Evolutionary conservation across 2,888 invertebrate species (phyloP), one percentile per base, ranked within the genome.

Genomic region (Monochamus alternatus): DNA sequence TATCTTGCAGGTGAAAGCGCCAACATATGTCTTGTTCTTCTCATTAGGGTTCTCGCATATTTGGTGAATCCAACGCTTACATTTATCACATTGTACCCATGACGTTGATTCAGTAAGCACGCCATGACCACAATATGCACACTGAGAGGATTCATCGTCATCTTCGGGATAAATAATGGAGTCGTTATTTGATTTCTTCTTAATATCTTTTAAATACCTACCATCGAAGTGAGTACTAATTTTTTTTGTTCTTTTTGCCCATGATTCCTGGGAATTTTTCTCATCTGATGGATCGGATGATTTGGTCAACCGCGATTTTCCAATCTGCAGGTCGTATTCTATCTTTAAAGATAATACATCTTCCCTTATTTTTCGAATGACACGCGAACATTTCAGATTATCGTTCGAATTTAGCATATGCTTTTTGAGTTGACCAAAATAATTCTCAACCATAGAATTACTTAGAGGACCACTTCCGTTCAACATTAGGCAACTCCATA

Each of bases 1-100:
- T 51, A 22, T 22, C 22, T 22, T 22, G 22, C 22, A 22, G 22
- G 22, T 22, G 22, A 22, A 22, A 22, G 22, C 1, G 22, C 22
- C 22, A 22, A 22, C 3, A 51, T 51, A n/a, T 51, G 51, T 51
- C 9, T 51, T 10, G 10, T 51, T n/a, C 0, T 51, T 9, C 3
- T 4, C 51, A 51, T 51, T 10, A 9, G 51, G 10, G 10, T 51
- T 51, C 7, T 51, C 51, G n/a, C 51, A 51, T 9, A 51, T 51
- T 51, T 51, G 10, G n/a, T 51, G 51, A n/a, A 51, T 51, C 51
- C 51, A 51, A 51, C n/a, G n/a, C n/a, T n/a, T n/a, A n/a, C 51
- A 51, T 51, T 10, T 10, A 9, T 51, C 51, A 51, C 51, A 51
- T n/a, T 51, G 12, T 51, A 51, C 10, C 51, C 51, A 51, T n/a